phyloP scores from a whole-genome alignment of 2,113 vertebrate species.

The Recurvirostra avosetta region DNA sequence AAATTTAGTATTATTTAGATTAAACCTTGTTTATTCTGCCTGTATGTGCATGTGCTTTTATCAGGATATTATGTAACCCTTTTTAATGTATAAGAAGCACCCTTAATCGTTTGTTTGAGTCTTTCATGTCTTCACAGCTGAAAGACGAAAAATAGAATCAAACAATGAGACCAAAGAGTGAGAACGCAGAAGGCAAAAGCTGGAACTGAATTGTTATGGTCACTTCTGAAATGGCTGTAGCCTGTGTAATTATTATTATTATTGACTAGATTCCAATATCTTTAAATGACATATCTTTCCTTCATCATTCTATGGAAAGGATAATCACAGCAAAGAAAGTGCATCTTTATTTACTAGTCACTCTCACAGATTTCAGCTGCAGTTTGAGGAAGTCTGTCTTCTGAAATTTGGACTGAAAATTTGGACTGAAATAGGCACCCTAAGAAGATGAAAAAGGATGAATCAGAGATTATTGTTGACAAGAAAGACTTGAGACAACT shows the following conservation, averaged over 20 bases:
- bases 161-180: neutral
- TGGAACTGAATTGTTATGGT: neutral
- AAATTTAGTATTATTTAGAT: neutral
- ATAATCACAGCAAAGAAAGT: neutral
- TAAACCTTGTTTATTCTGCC: neutral
- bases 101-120: neutral
- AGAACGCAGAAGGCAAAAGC: neutral
- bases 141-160: neutral
- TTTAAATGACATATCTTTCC: neutral
- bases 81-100: neutral
- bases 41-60: neutral
- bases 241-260: neutral
- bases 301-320: neutral
- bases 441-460: neutral
- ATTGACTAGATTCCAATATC: neutral
- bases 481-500: neutral
- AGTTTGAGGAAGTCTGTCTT: neutral
- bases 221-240: neutral
- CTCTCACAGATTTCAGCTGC: neutral
- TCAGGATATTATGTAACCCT: neutral
- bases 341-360: neutral
- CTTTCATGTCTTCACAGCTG: neutral
- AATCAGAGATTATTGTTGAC: neutral
- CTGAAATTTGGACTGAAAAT: neutral
- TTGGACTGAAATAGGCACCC: neutral